Base-by-base conservation (phyloP, 2,797 vertebrate genomes). In the Cuniculus paca region DNA sequence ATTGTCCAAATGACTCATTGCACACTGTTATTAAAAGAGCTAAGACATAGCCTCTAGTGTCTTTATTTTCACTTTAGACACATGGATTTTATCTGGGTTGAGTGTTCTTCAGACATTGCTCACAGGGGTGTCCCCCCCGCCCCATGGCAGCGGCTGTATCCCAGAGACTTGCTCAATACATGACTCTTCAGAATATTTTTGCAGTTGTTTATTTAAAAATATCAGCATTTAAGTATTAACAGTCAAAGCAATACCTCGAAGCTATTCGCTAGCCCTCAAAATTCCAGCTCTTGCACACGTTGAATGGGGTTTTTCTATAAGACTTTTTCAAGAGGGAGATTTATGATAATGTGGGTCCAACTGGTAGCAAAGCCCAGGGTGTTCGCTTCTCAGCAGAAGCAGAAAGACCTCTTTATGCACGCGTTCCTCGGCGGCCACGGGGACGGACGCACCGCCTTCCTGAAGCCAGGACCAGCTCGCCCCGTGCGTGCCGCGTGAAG, bases 381-480 rank as follows among this genome's bases (percentile, higher is more conserved):
- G 88, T 54, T 92, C 34, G 13, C 72, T 94, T 96, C 72, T 96
- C 77, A 96, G 90, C 95, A 94, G 91, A 19, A 90, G 54, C 85
- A 96, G 91, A 97, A 97, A 97, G 96, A 56, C 31, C 75, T 95
- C 89, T 95, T 97, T 97, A 86, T 96, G 17, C 26, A 28, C 14
- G 42, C 1, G 3, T 9, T 75, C 42, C 72, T 26, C 14, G 22
- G 70, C 3, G 96, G 84, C 91, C 94, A 84, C 88, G 81, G 0
- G 68, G 4, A 85, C 50, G 78, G 63, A 68, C 77, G 63, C 58
- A 80, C 28, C 77, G 81, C 91, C 90, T 79, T 96, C 89, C 90
- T 93, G 34, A 95, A 61, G 95, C 78, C 72, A 20, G 74, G 93
- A n/a, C 1, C 0, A 13, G 91, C 56, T 92, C 82, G 20, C 70